Base-by-base conservation (phyloP, 2,888 invertebrate species). In the Trichacis sp. region DNA sequence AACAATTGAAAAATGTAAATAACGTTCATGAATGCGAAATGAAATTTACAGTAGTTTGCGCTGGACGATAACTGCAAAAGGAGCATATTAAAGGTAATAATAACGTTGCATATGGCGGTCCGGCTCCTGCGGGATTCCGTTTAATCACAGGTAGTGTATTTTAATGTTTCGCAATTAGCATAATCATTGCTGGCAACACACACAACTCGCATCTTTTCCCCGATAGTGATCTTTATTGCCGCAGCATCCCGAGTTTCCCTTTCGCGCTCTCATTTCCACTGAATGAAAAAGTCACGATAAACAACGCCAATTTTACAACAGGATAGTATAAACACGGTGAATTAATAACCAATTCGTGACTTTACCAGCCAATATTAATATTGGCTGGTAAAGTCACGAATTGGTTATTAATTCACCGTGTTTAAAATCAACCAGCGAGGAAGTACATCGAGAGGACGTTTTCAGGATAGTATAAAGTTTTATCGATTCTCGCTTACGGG, bases 111-210 rank as follows among this genome's bases (percentile, higher is more conserved):
- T 57, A 51, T 24, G 50, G 38, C 40, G 43, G 38, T 17, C 24
- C 33, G 46, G 38, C n/a, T 46, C 57, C 50, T 38, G 50, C 12
- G 57, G 51, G 57, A 57, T 57, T 50, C 14, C 43, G 43, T 57
- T 57, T 57, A 57, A 57, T 57, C 38, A 57, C 49, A 50, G 50
- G 50, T 57, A 46, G 50, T 57, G 50, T 57, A 57, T 51, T 57
- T 57, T 51, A 57, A 57, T 57, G 57, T 50, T 50, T 19, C 38
- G 43, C 50, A 51, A 57, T 57, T 50, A 57, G 50, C 51, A 33
- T 57, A 56, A 49, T 48, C 56, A 43, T 42, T 56, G 48, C 24
- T 14, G 40, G 17, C 49, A 56, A 50, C 56, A 50, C 20, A 57
- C 57, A 45, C 43, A 36, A 19, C 46, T 33, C 33, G 57, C 36